phyloP scores from a whole-genome alignment of 2,113 vertebrate genomes.

The Passer montanus region DNA sequence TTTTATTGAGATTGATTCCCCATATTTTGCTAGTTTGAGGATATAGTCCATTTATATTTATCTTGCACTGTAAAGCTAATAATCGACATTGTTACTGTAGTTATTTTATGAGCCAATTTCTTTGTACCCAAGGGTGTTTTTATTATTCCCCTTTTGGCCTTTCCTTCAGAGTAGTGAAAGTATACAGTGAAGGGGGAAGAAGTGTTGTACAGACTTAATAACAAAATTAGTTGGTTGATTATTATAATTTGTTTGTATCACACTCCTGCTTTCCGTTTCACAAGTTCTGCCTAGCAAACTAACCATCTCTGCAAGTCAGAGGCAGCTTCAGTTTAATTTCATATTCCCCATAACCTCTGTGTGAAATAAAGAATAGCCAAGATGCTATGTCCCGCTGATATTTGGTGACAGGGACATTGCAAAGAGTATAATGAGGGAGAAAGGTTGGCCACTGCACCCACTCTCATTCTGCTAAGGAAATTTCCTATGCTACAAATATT shows the following conservation, averaged over 20 bases:
- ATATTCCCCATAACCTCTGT: background rate
- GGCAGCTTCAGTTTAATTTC: background rate
- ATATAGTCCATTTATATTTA: conserved; percentile 63
- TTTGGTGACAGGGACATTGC: background rate
- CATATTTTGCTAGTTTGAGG: conserved; percentile 51
- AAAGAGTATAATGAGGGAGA: background rate
- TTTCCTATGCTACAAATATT: background rate
- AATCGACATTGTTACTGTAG: conserved; percentile 58
- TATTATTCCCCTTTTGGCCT: conserved; percentile 35
- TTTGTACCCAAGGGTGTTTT: conserved; percentile 30
- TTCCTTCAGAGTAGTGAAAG: conserved; percentile 13
- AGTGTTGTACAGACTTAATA: background rate
- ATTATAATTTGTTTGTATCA: background rate
- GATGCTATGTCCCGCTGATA: background rate
- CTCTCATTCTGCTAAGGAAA: background rate
- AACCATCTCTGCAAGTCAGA: background rate
- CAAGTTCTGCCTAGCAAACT: background rate
- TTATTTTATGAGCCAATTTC: conserved; percentile 60
- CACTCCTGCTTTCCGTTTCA: background rate
- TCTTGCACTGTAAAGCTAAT: conserved; percentile 62
- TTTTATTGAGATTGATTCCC: conserved; percentile 71
- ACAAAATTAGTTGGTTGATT: background rate
- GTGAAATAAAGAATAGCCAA: background rate
- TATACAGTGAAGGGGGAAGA: background rate
- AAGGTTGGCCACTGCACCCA: background rate